Percentiles rank a stretch among this genome's conserved stretches.
Conservation (phyloP, 2,113 vertebrate species). For the Lonchura striata region DNA sequence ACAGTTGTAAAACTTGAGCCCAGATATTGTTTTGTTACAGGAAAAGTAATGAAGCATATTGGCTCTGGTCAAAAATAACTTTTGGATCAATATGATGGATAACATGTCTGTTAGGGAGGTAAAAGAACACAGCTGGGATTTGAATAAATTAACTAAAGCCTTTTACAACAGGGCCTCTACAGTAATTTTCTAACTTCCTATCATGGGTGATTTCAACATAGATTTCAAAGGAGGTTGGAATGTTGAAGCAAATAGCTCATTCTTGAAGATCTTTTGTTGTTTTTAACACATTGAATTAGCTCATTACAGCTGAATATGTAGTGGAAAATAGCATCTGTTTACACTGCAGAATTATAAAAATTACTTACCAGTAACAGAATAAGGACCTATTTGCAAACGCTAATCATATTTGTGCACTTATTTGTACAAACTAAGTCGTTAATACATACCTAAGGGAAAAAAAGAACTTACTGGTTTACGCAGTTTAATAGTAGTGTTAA, state of each 20-base stretch:
- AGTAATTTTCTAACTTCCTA: neutral
- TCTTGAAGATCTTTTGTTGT: constrained; percentile 66
- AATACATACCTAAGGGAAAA: constrained; percentile 50
- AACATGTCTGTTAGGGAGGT: neutral
- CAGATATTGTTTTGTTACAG: neutral
- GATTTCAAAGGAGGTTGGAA: constrained; percentile 41
- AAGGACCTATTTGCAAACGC: constrained; percentile 72
- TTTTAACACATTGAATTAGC: constrained; percentile 70
- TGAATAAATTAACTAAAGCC: neutral
- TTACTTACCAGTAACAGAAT: constrained; percentile 76
- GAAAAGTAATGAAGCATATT: neutral
- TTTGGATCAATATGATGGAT: neutral
- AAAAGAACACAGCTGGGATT: neutral
- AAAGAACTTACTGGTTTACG: constrained; percentile 46
- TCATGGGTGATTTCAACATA: constrained; percentile 22
- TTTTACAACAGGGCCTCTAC: neutral
- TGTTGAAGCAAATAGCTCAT: constrained; percentile 41
- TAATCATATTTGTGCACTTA: constrained; percentile 75
- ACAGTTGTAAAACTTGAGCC: neutral
- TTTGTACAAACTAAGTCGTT: constrained; percentile 71
- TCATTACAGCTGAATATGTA: constrained; percentile 66
- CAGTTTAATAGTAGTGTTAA: constrained; percentile 18
- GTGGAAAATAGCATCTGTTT: constrained; percentile 75
- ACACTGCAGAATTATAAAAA: constrained; percentile 73
- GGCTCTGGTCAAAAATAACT: neutral